A percentile compares a stretch with the other conserved stretches of the same genome.
Evolutionary conservation across 1,140 invertebrate genomes (phyloP).

Genomic region (Drosophila trapezifrons): DNA sequence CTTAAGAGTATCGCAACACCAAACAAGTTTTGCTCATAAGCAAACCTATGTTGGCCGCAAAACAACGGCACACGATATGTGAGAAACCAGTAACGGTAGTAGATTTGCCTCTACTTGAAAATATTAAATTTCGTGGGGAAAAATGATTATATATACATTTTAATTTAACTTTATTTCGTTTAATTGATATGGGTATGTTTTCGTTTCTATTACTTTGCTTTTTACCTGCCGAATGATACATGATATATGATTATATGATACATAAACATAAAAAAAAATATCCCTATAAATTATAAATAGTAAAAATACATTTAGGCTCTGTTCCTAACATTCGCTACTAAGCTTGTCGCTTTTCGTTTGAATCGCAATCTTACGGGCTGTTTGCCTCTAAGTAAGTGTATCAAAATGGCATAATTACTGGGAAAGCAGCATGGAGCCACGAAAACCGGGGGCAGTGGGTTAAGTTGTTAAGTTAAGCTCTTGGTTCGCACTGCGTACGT

Average conservation of each 20-base stretch:
- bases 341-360: background rate
- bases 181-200: too few relatives aligned
- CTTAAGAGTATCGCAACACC: slow-evolving; percentile 54
- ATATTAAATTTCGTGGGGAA: background rate
- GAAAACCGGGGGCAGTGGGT: slow-evolving; percentile 71
- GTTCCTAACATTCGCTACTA: background rate
- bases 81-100: slow-evolving; percentile 31
- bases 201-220: too few relatives aligned
- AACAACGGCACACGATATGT: slow-evolving; percentile 54
- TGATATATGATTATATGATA: too few relatives aligned
- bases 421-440: slow-evolving; percentile 27
- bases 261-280: too few relatives aligned
- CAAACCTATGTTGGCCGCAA: slow-evolving; percentile 68
- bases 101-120: background rate
- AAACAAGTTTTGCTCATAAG: slow-evolving; percentile 65
- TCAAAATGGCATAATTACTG: slow-evolving; percentile 60
- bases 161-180: background rate
- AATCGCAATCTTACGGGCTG: background rate
- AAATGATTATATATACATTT: background rate
- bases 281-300: too few relatives aligned
- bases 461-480: slow-evolving; percentile 37
- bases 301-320: too few relatives aligned
- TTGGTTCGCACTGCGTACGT: slow-evolving; percentile 49
- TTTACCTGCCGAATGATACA: too few relatives aligned
- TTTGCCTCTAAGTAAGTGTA: slow-evolving; percentile 17